Evolutionary conservation across 2,797 vertebrate genomes (phyloP).

Genomic region (Sarcophilus harrisii): DNA sequence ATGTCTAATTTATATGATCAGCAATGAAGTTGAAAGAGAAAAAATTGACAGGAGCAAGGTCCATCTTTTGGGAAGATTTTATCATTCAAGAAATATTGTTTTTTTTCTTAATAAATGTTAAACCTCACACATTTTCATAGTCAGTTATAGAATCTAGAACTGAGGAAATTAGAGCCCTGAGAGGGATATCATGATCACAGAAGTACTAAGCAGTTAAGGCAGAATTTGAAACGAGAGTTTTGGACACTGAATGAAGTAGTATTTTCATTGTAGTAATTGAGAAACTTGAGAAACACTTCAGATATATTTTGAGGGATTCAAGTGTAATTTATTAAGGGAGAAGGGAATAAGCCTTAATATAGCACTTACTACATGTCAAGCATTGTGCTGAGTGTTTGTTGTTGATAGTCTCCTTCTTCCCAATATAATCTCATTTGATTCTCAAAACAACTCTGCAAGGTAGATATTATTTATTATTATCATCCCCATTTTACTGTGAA

Average conservation of each 20-base stretch:
- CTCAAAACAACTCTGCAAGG: neutral
- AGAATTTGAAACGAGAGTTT: neutral
- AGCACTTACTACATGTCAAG: neutral
- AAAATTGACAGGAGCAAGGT: neutral
- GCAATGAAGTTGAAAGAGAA: neutral
- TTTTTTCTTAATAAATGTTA: neutral
- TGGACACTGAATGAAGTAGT: neutral
- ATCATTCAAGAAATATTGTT: neutral
- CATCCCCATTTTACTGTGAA: neutral
- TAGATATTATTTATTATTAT: neutral
- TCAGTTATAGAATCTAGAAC: too few species aligned
- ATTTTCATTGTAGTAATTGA: too few species aligned
- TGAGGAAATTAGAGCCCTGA: too few species aligned
- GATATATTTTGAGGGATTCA: neutral
- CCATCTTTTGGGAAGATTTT: neutral
- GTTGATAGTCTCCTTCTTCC: neutral
- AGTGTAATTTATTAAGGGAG: neutral
- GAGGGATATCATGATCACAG: neutral
- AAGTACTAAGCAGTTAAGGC: neutral
- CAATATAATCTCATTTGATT: neutral
- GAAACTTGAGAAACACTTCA: neutral
- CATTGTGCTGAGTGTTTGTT: neutral
- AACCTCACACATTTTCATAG: neutral
- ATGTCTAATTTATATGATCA: neutral
- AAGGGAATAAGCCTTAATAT: neutral